Conservation (phyloP, 1,140 invertebrate genomes). For the Latrodectus geometricus region DNA sequence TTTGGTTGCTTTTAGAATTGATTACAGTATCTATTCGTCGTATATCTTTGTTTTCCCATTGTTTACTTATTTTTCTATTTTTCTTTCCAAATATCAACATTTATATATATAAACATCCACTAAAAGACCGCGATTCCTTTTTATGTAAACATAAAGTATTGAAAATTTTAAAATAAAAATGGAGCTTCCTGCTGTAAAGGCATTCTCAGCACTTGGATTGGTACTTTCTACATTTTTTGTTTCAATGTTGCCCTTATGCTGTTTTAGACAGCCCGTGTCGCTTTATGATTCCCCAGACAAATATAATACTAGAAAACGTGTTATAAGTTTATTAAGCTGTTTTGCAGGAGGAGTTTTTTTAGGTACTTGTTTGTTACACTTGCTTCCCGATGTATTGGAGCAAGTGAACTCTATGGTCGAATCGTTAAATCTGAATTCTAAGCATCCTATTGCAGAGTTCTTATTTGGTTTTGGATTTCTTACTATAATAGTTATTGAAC, state of each 20-base stretch:
- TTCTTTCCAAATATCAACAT: too few species aligned
- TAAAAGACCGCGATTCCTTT: too few species aligned
- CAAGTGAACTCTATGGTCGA: slow-evolving; percentile 58
- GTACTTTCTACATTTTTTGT: slow-evolving; percentile 68
- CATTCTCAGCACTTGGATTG: slow-evolving; percentile 67
- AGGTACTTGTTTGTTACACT: slow-evolving; percentile 83
- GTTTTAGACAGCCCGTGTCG: slow-evolving; percentile 45
- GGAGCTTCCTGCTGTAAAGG: slow-evolving; percentile 66
- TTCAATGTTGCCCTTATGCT: slow-evolving; percentile 68
- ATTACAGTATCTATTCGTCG: too few species aligned
- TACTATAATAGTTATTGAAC: slow-evolving; percentile 74
- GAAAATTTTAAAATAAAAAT: slow-evolving; percentile 48
- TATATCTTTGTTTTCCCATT: too few species aligned
- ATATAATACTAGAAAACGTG: background rate
- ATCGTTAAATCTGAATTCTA: slow-evolving; percentile 64
- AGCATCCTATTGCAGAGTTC: slow-evolving; percentile 74
- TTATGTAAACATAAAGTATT: too few species aligned
- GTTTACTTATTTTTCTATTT: too few species aligned
- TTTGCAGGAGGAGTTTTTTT: slow-evolving; percentile 88
- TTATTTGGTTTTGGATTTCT: slow-evolving; percentile 74
- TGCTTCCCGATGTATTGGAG: slow-evolving; percentile 84
- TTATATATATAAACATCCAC: too few species aligned
- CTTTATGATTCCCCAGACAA: background rate
- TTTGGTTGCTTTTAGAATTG: too few species aligned
- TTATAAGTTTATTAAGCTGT: slow-evolving; percentile 71